Evolutionary conservation across 2,113 vertebrate species (phyloP), one percentile per base, ranked within the genome.

Genomic region (Boleophthalmus pectinirostris): DNA sequence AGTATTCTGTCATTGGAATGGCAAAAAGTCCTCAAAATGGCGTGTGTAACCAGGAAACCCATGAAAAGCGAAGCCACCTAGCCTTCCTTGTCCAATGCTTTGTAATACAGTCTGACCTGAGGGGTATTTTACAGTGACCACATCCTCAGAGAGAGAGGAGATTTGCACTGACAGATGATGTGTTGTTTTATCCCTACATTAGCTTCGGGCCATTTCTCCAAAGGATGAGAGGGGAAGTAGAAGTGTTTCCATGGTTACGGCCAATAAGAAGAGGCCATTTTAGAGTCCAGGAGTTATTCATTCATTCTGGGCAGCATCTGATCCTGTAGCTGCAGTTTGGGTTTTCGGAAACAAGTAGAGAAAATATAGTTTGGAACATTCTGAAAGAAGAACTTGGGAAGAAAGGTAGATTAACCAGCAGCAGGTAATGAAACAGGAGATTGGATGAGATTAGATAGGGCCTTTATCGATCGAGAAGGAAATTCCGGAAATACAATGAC

Each of bases 171-270:
- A 66, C 60, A 64, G 61, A 35, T 29, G 13, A 67, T 15, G 12
- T 23, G 38, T 72, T 73, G 29, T 70, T 71, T 77, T 66, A 56
- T 66, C 46, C 60, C 35, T 63, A 33, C 64, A 58, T 78, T 78
- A 49, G 80, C 70, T 61, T 73, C 51, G 5, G 56, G 46, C 72
- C 53, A 4, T 69, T 70, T 70, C 56, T 71, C 72, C 23, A 25
- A 6, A 68, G 63, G 70, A 81, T 63, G 70, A 46, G 71, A 72
- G 15, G 67, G 79, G 61, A 69, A 7, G 43, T 66, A 73, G 56
- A 61, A 33, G 47, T 69, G 90, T 91, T 89, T 79, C 90, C 85
- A 90, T 91, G 89, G 89, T 82, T 82, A 91, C 86, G 0, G 43
- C 5, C 25, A 74, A 72, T 61, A 64, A 75, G 73, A 82, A 71